phyloP scores from a whole-genome alignment of 2,797 vertebrate species.

The Pipistrellus pygmaeus region DNA sequence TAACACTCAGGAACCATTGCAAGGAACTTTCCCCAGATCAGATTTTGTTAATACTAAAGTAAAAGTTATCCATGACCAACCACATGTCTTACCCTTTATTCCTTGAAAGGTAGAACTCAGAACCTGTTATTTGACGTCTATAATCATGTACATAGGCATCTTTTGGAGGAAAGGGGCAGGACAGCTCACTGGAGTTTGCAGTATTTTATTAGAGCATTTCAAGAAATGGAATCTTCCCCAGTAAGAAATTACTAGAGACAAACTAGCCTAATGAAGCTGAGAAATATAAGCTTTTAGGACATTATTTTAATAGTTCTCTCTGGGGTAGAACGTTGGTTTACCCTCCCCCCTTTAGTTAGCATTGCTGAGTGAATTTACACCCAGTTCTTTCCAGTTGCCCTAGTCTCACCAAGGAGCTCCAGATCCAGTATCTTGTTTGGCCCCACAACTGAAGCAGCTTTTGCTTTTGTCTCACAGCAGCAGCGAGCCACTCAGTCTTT shows the following conservation, averaged over 20 bases:
- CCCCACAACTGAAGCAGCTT: conserved; percentile 20
- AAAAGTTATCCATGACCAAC: conserved; percentile 41
- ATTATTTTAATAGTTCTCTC: conserved; percentile 68
- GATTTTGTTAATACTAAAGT: conserved; percentile 63
- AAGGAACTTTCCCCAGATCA: conserved; percentile 61
- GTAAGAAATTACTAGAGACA: conserved; percentile 53
- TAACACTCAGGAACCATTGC: conserved; percentile 69
- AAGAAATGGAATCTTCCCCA: conserved; percentile 67
- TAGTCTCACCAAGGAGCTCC: conserved; percentile 28
- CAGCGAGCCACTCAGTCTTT: conserved; percentile 36
- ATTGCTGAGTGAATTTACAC: conserved; percentile 61
- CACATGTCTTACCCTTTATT: conserved; percentile 39
- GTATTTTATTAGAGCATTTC: conserved; percentile 72
- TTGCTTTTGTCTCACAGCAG: conserved; percentile 53
- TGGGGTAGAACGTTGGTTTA: conserved; percentile 67
- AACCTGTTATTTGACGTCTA: conserved; percentile 57
- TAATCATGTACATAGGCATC: conserved; percentile 79
- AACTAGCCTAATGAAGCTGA: conserved; percentile 60
- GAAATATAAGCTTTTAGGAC: conserved; percentile 7
- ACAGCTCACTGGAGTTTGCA: conserved; percentile 51
- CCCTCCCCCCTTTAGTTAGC: conserved; percentile 24
- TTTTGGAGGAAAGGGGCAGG: conserved; percentile 66
- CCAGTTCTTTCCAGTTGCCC: conserved; percentile 45
- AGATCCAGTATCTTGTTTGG: conserved; percentile 61
- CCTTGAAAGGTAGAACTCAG: conserved; percentile 61